Evolutionary conservation across 1,140 invertebrate genomes (phyloP).

Genomic region (Harpegnathos saltator): DNA sequence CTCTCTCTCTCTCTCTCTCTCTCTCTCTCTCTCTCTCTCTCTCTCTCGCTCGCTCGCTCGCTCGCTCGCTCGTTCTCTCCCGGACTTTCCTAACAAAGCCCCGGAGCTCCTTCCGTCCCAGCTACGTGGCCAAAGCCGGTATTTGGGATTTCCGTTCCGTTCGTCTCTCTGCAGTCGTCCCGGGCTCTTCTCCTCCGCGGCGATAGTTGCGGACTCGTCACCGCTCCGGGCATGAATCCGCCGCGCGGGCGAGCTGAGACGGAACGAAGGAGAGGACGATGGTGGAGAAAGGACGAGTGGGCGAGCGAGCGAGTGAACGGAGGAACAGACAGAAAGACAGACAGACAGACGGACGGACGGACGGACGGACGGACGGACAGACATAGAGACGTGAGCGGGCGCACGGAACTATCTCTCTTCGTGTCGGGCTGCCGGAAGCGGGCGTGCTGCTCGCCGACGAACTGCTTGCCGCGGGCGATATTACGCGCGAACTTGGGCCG

Average conservation of each 20-base stretch:
- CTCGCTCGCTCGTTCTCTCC: constrained; percentile 11
- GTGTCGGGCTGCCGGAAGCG: constrained; percentile 30
- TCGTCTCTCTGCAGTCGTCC: not conserved
- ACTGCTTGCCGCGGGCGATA: constrained; percentile 35
- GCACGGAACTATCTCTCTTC: too few relatives aligned
- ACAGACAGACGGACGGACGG: not conserved
- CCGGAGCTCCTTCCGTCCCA: constrained; percentile 33
- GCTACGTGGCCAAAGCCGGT: constrained; percentile 54
- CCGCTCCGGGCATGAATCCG: constrained; percentile 50
- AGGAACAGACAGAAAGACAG: constrained; percentile 16
- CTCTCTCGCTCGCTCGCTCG: too few relatives aligned
- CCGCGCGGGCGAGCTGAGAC: constrained; percentile 38
- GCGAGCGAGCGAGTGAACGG: not conserved
- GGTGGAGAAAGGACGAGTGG: too few relatives aligned
- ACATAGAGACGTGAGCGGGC: not conserved
- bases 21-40: too few relatives aligned
- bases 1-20: not conserved
- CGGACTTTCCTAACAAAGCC: constrained; percentile 61
- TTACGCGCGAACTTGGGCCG: constrained; percentile 43
- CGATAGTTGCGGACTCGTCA: constrained; percentile 62
- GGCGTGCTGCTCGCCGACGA: constrained; percentile 3
- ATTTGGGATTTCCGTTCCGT: constrained; percentile 58
- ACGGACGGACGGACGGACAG: constrained; percentile 5
- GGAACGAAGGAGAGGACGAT: not conserved
- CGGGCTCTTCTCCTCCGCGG: constrained; percentile 1